Conservation (phyloP, 2,888 invertebrate species). For the Drosophila affinis region DNA sequence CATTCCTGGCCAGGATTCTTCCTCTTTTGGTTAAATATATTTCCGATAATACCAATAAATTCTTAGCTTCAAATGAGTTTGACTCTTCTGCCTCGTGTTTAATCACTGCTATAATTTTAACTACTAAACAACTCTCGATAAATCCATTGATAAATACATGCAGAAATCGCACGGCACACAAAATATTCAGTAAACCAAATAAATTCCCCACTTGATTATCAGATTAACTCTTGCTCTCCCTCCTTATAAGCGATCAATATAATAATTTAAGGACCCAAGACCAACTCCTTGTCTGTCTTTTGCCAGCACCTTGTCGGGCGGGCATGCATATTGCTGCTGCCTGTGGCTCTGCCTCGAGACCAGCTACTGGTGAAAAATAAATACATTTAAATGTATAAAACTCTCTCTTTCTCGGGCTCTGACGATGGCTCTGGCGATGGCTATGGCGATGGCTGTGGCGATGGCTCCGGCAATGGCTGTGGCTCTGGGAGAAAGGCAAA, state of each 20-base stretch:
- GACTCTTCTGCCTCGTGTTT: not conserved
- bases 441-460: slow-evolving; percentile 5
- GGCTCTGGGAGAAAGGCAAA: slow-evolving; percentile 53
- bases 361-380: slow-evolving; percentile 35
- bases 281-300: slow-evolving; percentile 2
- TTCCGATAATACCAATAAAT: not conserved
- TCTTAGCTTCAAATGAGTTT: not conserved
- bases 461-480: slow-evolving; percentile 21
- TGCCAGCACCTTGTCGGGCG: slow-evolving; percentile 33
- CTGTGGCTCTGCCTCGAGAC: slow-evolving; percentile 19
- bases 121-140: not conserved
- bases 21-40: not conserved
- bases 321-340: slow-evolving; percentile 15
- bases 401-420: slow-evolving; percentile 17
- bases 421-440: slow-evolving; percentile 4
- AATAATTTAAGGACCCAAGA: slow-evolving; percentile 30
- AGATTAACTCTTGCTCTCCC: slow-evolving; percentile 21
- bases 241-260: slow-evolving; percentile 27
- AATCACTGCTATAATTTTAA: not conserved
- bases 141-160: not conserved
- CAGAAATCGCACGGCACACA: not conserved
- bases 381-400: slow-evolving; percentile 50
- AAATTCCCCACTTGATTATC: slow-evolving; percentile 31
- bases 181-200: slow-evolving; percentile 8
- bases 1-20: not conserved